These are phyloP conservation scores for Sminthurinus aureus DNA, from an alignment of 2,888 invertebrate genomes.

Conservation along the genomic window DNA sequence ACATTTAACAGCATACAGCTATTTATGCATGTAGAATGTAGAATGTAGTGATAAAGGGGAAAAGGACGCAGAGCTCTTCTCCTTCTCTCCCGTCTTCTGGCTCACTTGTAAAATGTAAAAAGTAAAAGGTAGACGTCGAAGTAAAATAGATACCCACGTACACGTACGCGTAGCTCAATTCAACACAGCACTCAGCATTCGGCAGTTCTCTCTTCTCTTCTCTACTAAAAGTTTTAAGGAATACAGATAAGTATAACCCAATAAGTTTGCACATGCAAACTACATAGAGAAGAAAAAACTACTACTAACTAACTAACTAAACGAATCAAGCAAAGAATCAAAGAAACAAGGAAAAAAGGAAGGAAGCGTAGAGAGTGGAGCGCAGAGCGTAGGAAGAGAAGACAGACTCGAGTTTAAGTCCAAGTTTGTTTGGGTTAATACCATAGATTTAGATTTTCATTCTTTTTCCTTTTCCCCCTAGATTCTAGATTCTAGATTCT, in stretches of 20 bases:
- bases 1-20: no score
- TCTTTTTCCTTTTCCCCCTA: neutral
- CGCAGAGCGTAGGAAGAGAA: neutral
- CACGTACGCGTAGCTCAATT: neutral
- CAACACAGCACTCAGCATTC: no score
- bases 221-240: neutral
- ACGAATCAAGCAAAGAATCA: neutral
- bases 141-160: slow-evolving; percentile 28
- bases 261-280: slow-evolving; percentile 4
- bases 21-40: neutral
- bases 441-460: slow-evolving; percentile 1
- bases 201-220: neutral
- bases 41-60: neutral
- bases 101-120: neutral
- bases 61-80: neutral
- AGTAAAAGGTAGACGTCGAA: neutral
- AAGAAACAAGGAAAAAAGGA: neutral
- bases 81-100: neutral
- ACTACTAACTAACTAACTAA: neutral
- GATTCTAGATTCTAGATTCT: no score
- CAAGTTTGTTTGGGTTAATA: neutral
- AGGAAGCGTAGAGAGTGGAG: neutral
- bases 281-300: neutral
- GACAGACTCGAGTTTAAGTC: neutral
- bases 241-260: neutral